Base-by-base conservation (phyloP, 2,113 vertebrate genomes). In the Fregetta grallaria region DNA sequence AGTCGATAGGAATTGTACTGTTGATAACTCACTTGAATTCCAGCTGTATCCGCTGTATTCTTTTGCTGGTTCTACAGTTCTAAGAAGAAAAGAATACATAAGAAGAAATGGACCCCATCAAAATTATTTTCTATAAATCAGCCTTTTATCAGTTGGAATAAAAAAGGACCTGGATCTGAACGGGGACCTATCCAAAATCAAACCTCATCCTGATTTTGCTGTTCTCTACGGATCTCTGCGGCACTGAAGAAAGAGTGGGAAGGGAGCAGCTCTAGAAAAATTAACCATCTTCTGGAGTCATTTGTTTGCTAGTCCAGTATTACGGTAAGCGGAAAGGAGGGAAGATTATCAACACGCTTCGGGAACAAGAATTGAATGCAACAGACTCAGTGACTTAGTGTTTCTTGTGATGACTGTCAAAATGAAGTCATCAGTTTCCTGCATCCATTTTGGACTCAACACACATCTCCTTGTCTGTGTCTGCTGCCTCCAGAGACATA, bases 401-500 rank as follows among this genome's bases (percentile, higher is more conserved):
- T 53, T 97, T 91, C 76, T 94, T 58, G 49, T 45, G 29, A 55
- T 95, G 94, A 87, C 61, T 66, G 70, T 94, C 77, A 92, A 68
- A 73, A 92, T 94, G 80, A 96, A 90, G 87, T 88, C 89, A 95
- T 95, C 89, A 25, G 21, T 87, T 95, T 71, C 81, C 91, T 71
- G 70, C 83, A 89, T 58, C 80, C 86, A 76, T 82, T 95, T 68
- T 82, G 86, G 81, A 87, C 70, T 70, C 89, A 4, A 65, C 38
- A 34, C 45, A 30, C 53, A 73, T 70, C 71, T 92, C 85, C 77
- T 75, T 67, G 88, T 90, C 90, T 90, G 50, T 9, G 6, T 52
- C 95, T 91, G 72, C 83, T 91, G 65, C 83, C 96, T 92, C 86
- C 65, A 74, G 90, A 96, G 90, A 81, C 78, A 53, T 8, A 80